Conservation (phyloP, 2,888 invertebrate genomes). For the Rhagonycha fulva region DNA sequence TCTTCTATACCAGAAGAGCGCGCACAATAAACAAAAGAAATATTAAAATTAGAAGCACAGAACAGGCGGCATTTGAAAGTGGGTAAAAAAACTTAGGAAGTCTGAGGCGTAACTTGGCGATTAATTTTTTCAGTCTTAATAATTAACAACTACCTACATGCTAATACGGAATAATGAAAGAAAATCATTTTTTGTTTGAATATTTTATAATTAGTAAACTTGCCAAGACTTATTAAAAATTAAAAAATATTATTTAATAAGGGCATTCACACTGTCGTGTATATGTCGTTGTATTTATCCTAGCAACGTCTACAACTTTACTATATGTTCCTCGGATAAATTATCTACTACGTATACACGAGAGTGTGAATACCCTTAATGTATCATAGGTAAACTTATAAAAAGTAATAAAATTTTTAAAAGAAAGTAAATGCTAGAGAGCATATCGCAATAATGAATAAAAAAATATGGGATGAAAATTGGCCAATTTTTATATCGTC, state of each 20-base stretch:
- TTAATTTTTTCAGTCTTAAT: background rate
- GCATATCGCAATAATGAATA: background rate
- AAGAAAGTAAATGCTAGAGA: background rate
- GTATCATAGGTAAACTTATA: background rate
- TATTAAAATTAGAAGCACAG: background rate
- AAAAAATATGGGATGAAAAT: background rate
- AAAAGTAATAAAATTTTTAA: background rate
- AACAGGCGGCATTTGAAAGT: background rate
- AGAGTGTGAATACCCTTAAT: too few relatives aligned
- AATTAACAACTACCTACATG: too few relatives aligned
- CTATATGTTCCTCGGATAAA: too few relatives aligned
- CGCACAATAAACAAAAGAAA: background rate
- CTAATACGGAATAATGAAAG: background rate
- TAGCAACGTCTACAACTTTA: too few relatives aligned
- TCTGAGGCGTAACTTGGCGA: background rate
- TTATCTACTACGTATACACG: too few relatives aligned
- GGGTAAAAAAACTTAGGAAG: background rate
- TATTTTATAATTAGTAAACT: background rate
- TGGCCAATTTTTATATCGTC: background rate
- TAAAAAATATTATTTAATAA: background rate
- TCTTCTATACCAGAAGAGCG: background rate
- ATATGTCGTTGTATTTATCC: too few relatives aligned
- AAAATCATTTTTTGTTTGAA: background rate
- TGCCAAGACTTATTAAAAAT: background rate
- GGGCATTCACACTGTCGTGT: too few relatives aligned